These are phyloP conservation scores for Centroberyx gerrardi DNA, from an alignment of 2,797 vertebrate species.

Conservation along the genomic window DNA sequence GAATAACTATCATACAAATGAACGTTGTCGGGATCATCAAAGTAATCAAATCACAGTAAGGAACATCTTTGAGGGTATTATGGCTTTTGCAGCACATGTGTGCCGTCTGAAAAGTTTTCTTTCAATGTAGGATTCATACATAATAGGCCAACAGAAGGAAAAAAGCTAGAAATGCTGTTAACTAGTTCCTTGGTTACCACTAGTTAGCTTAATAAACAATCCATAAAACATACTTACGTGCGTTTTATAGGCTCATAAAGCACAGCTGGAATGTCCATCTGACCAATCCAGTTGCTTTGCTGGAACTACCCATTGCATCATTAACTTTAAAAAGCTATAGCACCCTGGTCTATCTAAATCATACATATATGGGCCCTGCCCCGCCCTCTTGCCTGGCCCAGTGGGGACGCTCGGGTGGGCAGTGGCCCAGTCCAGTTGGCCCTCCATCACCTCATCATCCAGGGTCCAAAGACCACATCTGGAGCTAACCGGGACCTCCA, in stretches of 20 bases:
- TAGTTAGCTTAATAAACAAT: slow-evolving; percentile 55
- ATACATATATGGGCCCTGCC: slow-evolving; percentile 35
- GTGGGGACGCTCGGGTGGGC: slow-evolving; percentile 14
- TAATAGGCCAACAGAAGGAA: slow-evolving; percentile 9
- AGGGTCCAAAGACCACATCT: slow-evolving; percentile 71
- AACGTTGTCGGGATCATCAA: slow-evolving; percentile 34
- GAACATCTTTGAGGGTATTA: slow-evolving; percentile 29
- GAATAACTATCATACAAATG: slow-evolving; percentile 25
- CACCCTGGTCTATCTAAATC: slow-evolving; percentile 53
- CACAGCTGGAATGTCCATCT: slow-evolving; percentile 40
- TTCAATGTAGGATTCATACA: slow-evolving; percentile 28
- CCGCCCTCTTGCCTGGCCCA: slow-evolving; percentile 31
- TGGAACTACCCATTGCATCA: slow-evolving; percentile 69
- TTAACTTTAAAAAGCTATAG: slow-evolving; percentile 55
- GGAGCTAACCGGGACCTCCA: slow-evolving; percentile 58
- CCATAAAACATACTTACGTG: slow-evolving; percentile 61
- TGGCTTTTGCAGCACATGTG: slow-evolving; percentile 10
- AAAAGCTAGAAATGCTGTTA: slow-evolving; percentile 29
- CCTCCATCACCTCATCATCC: slow-evolving; percentile 63
- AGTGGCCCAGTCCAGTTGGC: slow-evolving; percentile 54
- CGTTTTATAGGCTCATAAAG: slow-evolving; percentile 66
- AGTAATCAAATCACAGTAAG: slow-evolving; percentile 15
- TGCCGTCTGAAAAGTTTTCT: neutral
- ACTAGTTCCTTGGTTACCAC: slow-evolving; percentile 64
- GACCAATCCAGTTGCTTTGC: slow-evolving; percentile 53